phyloP scores from a whole-genome alignment of 1,140 invertebrate species.

The Sipha flava region DNA sequence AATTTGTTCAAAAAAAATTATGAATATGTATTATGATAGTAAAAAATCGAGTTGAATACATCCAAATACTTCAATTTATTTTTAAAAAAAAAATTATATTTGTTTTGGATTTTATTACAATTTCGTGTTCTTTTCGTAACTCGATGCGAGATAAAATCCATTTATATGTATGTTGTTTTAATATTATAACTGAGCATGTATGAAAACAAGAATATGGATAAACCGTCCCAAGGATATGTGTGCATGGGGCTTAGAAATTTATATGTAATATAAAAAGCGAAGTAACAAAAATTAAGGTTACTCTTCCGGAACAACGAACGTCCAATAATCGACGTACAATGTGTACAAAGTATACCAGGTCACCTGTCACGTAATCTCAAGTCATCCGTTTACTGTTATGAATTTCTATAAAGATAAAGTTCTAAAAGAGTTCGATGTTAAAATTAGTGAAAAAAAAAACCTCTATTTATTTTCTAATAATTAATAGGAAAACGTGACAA shows the following conservation, averaged over 20 bases:
- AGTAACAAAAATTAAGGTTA: background rate
- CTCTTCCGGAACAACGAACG: constrained; percentile 1
- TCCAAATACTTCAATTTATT: no score
- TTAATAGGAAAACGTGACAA: no score
- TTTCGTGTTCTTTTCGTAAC: background rate
- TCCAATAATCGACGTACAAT: background rate
- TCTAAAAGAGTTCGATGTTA: no score
- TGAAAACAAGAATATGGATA: background rate
- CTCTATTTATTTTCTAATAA: no score
- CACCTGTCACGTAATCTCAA: background rate
- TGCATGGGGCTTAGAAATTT: background rate
- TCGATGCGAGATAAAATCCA: background rate
- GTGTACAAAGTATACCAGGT: background rate
- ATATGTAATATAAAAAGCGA: background rate
- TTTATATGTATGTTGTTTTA: background rate
- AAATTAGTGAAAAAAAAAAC: no score
- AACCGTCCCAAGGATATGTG: background rate
- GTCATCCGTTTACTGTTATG: background rate
- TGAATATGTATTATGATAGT: no score
- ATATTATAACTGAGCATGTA: background rate
- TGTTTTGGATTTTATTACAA: background rate
- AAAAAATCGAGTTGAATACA: no score
- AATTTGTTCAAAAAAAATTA: no score
- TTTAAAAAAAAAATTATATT: no score
- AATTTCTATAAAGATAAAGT: background rate